Evolutionary conservation across 2,113 vertebrate genomes (phyloP).

Genomic region (Canis aureus): DNA sequence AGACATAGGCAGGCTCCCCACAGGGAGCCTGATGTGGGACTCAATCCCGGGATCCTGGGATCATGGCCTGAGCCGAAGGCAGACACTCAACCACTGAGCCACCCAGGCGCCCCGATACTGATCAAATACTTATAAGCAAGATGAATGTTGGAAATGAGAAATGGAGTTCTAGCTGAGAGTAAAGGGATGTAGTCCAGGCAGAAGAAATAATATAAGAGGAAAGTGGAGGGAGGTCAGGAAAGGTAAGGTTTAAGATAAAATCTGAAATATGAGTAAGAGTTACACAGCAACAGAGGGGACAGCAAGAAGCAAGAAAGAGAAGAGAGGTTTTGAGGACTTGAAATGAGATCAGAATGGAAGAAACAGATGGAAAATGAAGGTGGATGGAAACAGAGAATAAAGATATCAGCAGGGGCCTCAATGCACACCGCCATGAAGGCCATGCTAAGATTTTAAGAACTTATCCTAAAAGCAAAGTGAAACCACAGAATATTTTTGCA

Average conservation of each 20-base stretch:
- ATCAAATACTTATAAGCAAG: not conserved
- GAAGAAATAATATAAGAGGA: not conserved
- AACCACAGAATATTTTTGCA: not conserved
- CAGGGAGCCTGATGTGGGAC: too few relatives aligned
- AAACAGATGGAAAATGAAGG: not conserved
- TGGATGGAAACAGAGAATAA: not conserved
- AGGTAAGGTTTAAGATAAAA: not conserved
- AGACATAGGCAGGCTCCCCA: too few relatives aligned
- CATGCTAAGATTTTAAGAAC: not conserved
- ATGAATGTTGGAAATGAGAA: not conserved
- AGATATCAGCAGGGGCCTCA: not conserved
- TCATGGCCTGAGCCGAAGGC: too few relatives aligned
- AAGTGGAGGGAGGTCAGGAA: not conserved
- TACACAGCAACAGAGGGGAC: not conserved
- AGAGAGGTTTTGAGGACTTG: not conserved
- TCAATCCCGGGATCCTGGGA: too few relatives aligned
- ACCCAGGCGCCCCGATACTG: not conserved
- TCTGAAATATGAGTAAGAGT: not conserved
- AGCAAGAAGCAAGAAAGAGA: not conserved
- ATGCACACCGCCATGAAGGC: not conserved
- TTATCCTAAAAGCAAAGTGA: slow-evolving; percentile 13
- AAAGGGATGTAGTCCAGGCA: not conserved
- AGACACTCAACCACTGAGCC: too few relatives aligned
- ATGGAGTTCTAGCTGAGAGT: not conserved
- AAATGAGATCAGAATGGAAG: not conserved